A percentile compares a stretch with the other conserved stretches of the same genome.
Evolutionary conservation across 2,888 invertebrate species (phyloP).

Genomic region (Leptopterna dolabrata): DNA sequence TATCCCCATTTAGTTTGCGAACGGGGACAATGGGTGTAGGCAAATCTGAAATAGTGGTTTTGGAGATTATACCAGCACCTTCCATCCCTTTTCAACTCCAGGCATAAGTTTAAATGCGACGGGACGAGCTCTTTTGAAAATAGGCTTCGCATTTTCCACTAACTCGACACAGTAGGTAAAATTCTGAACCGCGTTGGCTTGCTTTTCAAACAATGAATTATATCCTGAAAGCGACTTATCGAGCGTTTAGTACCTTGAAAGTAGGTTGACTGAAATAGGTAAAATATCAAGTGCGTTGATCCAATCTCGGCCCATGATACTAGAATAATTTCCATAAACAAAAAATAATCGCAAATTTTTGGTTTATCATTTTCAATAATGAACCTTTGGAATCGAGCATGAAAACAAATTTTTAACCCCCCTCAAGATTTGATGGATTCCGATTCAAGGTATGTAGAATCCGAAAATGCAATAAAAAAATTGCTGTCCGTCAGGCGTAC

Average conservation of each 20-base stretch:
- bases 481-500: too few species aligned
- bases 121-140: too few species aligned
- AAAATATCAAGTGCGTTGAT: background rate
- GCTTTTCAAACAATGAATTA: background rate
- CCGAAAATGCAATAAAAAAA: too few species aligned
- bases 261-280: background rate
- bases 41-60: too few species aligned
- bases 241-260: background rate
- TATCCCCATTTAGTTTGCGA: constrained; percentile 12
- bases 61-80: background rate
- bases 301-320: constrained; percentile 41
- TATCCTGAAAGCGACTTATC: background rate
- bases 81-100: constrained; percentile 22
- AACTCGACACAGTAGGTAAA: too few species aligned
- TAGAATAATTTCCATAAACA: background rate
- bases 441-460: too few species aligned
- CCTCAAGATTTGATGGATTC: too few species aligned
- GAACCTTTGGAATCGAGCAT: too few species aligned
- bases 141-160: too few species aligned
- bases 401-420: too few species aligned
- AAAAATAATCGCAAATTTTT: constrained; percentile 24
- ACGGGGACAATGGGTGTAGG: too few species aligned
- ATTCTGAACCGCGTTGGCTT: background rate
- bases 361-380: too few species aligned
- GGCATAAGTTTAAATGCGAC: background rate